Evolutionary conservation across 2,888 invertebrate genomes (phyloP), one percentile per base, ranked within the genome.

Genomic region (Stenodema calcarata): DNA sequence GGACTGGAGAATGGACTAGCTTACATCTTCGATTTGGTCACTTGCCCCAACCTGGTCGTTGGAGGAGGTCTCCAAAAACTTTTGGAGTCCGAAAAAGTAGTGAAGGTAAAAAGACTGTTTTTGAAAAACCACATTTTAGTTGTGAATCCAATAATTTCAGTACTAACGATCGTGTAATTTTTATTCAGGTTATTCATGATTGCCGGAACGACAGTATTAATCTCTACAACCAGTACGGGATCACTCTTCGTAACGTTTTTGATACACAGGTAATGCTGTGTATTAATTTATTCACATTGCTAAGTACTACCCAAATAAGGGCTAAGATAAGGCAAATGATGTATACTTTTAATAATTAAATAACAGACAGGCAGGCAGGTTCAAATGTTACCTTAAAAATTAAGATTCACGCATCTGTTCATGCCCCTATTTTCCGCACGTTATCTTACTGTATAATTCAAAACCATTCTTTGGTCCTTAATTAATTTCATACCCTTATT

Each of bases 171-270:
- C 18, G 35, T 30, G 35, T 73, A 41, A 35, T 73, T 16, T 73
- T 82, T 82, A 11, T 70, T 85, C 89, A 94, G 94, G 94, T 98
- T 86, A 95, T 97, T 90, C 98, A 98, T 91, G 98, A 98, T 91
- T 98, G 97, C 90, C 94, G 97, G 88, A 97, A 97, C 91, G 97
- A 97, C 92, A 96, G 97, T 87, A 95, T 95, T 76, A 97, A 96
- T 92, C 93, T 98, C 89, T 95, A 94, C 92, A 94, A 94, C 91
- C 97, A 98, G 91, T 97, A 95, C 92, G 95, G 95, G 89, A 96
- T 98, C 89, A 94, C 95, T 84, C 92, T 98, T 90, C 93, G 93
- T 88, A 96, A 95, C 91, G 96, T 98, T 81, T 98, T 98, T 91
- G 98, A 98, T 91, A 98, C 98, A 47, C 98, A 96, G 92, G 94